Evolutionary conservation across 2,113 vertebrate genomes (phyloP), one percentile per base, ranked within the genome.

Genomic region (Xenopus borealis): DNA sequence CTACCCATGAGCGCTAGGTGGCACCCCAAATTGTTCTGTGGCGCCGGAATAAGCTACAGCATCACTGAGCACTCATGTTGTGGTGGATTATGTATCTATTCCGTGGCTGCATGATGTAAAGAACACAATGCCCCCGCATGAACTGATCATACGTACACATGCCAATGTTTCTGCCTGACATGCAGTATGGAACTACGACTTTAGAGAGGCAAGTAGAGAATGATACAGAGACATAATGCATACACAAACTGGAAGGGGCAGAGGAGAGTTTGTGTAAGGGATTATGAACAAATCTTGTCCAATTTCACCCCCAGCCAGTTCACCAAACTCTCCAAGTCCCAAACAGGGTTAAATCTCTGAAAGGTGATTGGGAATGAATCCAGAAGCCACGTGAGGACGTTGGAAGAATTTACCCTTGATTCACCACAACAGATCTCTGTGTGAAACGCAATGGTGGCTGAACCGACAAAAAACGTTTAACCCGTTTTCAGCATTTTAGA

Each of bases 401-500:
- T 45, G 9, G 20, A 8, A 59, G 33, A 63, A 62, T 57, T 33
- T 61, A 68, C 46, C 55, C 52, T 44, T 52, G 19, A 47, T 55
- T 67, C 53, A 44, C 44, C 65, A 62, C 33, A 62, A 4, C 23
- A 62, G 53, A 9, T 16, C 47, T 44, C 69, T 66, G 40, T 44
- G 18, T 47, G 55, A 55, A 33, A 62, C 33, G 66, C 27, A 27
- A 27, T 27, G 20, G 61, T 58, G 61, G 72, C 16, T 19, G 13
- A 11, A 79, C 7, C 46, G 61, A 62, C 62, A 72, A 53, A 16
- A 62, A 61, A 30, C 16, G 47, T 63, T 27, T 70, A 77, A 62
- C 63, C 63, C 62, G 67, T 52, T 66, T 69, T 72, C 72, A 69
- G 47, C 69, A 58, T 62, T 55, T 45, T 18, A 47, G 63, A 50